These are phyloP conservation scores for Acromyrmex echinatior DNA, from an alignment of 1,140 invertebrate genomes.

Conservation along the genomic window DNA sequence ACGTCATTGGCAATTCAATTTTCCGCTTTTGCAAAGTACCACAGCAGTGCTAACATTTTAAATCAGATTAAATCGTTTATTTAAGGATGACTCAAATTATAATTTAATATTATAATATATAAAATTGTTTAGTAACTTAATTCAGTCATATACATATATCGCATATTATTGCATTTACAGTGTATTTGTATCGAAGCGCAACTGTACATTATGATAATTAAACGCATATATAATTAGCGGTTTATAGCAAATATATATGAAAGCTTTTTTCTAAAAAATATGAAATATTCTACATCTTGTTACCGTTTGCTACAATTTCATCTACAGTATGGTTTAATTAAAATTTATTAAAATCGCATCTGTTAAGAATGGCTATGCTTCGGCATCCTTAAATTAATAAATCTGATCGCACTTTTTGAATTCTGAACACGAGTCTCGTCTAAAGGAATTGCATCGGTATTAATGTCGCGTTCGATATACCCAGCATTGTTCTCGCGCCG, in stretches of 20 bases:
- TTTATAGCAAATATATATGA: not conserved
- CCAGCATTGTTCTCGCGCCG: slow-evolving; percentile 46
- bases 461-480: slow-evolving; percentile 42
- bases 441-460: slow-evolving; percentile 22
- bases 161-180: not conserved
- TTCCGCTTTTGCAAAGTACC: not conserved
- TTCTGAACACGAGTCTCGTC: slow-evolving; percentile 30
- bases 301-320: not conserved
- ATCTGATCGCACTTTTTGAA: slow-evolving; percentile 15
- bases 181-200: not conserved
- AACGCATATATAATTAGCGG: not conserved
- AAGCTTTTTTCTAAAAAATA: not conserved
- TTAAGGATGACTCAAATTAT: not conserved
- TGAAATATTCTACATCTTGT: not conserved
- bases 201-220: not conserved
- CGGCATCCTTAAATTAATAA: not conserved
- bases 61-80: not conserved
- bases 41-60: not conserved
- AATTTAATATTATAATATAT: not conserved
- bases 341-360: not conserved
- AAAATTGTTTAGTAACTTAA: slow-evolving; percentile 7
- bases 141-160: not conserved
- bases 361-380: not conserved
- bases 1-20: slow-evolving; percentile 16
- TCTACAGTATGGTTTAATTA: not conserved